Base-by-base conservation (phyloP, 2,888 invertebrate species). In the Spodoptera picta region DNA sequence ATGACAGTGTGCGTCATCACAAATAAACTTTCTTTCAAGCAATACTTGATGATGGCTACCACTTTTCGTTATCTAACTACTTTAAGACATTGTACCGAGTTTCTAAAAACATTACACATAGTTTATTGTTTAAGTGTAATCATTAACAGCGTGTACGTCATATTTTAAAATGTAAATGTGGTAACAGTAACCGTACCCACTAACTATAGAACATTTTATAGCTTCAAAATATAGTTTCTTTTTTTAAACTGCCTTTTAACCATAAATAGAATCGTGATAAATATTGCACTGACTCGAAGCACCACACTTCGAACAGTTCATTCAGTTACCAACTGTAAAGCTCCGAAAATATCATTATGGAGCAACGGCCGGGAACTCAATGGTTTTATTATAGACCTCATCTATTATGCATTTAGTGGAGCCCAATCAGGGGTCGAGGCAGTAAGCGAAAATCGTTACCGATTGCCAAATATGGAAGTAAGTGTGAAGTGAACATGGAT, bases 381-480 rank as follows among this genome's bases (percentile, higher is more conserved):
- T 89, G 87, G 86, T 89, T 86, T 90, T 92, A 91, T 91, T 91
- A 88, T 91, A 90, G 91, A 86, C 87, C 88, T 90, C 90, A 91
- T 93, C 86, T 91, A 91, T 92, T 89, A 93, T 94, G 90, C 82
- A 93, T 90, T 87, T 88, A 84, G 86, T 77, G 67, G 79, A 85
- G 84, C 74, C 89, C 89, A 90, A 92, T 92, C 85, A 82, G 83
- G 83, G 80, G 75, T 80, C 76, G 76, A 80, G 80, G 51, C 77
- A 72, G 83, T 90, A 89, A 91, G 89, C 88, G 90, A 92, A 92
- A 92, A 93, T 93, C 90, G 90, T 91, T 92, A 90, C 84, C 77
- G 75, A 73, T 79, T 79, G 68, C 77, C 79, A 80, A 84, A 90
- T 85, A 77, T 87, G 75, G 86, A 83, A 65, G 81, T 81, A 59